phyloP scores from a whole-genome alignment of 2,797 vertebrate genomes.

The Peromyscus aztecus region DNA sequence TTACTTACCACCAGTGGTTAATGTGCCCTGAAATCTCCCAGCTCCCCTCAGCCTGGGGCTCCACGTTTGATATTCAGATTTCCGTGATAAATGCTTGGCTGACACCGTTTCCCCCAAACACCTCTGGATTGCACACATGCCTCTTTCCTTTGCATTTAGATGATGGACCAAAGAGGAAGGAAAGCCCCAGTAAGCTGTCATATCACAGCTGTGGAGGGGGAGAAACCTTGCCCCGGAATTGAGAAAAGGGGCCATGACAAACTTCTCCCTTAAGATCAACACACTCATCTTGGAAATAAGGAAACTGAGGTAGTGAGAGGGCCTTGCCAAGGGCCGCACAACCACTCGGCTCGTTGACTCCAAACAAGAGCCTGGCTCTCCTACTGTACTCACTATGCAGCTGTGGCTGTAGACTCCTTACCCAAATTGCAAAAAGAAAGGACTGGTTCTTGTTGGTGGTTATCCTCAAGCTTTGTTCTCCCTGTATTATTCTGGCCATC shows the following conservation, averaged over 20 bases:
- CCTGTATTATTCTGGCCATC: too few species aligned
- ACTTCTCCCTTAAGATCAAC: constrained; percentile 18
- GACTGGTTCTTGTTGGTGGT: neutral
- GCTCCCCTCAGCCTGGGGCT: constrained; percentile 66
- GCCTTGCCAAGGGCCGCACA: constrained; percentile 42
- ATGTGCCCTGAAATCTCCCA: constrained; percentile 82
- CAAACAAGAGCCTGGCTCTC: neutral
- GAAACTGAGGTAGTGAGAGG: constrained; percentile 31
- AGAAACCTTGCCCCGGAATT: neutral
- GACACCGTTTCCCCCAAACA: constrained; percentile 64
- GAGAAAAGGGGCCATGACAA: neutral
- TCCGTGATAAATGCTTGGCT: constrained; percentile 77
- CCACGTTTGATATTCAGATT: constrained; percentile 76
- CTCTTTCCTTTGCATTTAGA: neutral
- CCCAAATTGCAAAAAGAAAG: neutral
- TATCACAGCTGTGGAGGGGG: neutral
- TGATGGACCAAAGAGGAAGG: neutral
- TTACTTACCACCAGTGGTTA: constrained; percentile 83
- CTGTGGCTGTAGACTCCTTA: neutral
- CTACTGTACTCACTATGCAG: neutral
- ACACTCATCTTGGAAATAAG: constrained; percentile 50
- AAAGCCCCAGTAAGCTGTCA: constrained; percentile 44
- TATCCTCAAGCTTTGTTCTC: neutral
- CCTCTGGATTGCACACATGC: constrained; percentile 23
- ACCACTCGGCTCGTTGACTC: neutral